Evolutionary conservation across 2,113 vertebrate genomes (phyloP), one percentile per base, ranked within the genome.

Genomic region (Perca schrenkii): DNA sequence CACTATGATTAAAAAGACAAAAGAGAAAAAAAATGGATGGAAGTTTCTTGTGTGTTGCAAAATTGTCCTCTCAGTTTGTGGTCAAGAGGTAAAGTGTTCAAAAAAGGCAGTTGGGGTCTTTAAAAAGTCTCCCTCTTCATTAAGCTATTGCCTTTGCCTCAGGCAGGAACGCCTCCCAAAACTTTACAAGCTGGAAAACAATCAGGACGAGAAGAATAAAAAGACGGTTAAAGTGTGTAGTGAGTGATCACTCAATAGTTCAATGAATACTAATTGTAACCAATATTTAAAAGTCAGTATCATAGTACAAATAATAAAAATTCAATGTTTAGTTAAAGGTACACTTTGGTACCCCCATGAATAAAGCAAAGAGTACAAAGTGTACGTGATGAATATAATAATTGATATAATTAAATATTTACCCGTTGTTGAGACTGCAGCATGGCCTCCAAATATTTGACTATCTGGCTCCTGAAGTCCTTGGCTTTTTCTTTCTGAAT

Each of bases 61-160:
- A 89, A 89, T 79, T 64, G 47, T 91, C 90, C 88, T 91, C 93
- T 92, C 88, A 86, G 68, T 89, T 94, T 79, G 82, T 92, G 93
- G 90, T 95, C 92, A 94, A 94, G 95, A 95, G 94, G 96, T 96
- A 94, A 88, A 94, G 93, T 94, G 94, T 96, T 93, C 93, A 87
- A 89, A 93, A 92, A 94, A 94, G 96, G 96, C 96, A 97, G 95
- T 93, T 65, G 61, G 84, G 90, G 86, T 91, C 92, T 89, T 94
- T 71, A 85, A 86, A 84, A 4, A 74, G 77, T 86, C 63, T 90
- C 87, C 28, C 74, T 93, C 77, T 88, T 91, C 5, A 57, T 97
- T 96, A 99, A 79, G 97, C 98, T 90, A 99, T 99, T 53, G 97
- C 98, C 93, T 99, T 99, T 12, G 98, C 98, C 91, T 99, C 98